These are phyloP conservation scores for Liasis olivaceus DNA, from an alignment of 2,797 vertebrate genomes.

Conservation along the genomic window DNA sequence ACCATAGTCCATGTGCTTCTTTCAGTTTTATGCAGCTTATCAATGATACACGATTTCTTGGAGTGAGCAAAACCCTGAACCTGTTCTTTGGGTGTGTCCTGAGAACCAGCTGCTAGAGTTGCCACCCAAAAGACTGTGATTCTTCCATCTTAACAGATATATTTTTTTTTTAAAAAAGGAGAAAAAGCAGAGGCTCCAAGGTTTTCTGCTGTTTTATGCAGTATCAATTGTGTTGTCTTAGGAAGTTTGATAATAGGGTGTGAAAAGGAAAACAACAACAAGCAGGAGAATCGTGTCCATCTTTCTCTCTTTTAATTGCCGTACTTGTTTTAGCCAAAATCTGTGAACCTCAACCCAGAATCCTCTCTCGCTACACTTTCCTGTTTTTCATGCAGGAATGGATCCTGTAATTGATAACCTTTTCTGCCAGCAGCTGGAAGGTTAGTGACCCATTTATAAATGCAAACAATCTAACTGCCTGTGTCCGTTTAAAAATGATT, in stretches of 20 bases:
- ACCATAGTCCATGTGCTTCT: not conserved
- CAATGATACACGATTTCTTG: not conserved
- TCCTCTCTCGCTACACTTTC: not conserved
- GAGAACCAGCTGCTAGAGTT: not conserved
- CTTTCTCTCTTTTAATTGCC: not conserved
- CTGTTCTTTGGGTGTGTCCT: not conserved
- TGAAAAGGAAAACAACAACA: not conserved
- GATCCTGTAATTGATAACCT: conserved; percentile 54
- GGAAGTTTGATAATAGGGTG: not conserved
- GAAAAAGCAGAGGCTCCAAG: not conserved
- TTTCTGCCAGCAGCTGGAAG: conserved; percentile 33
- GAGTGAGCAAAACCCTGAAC: not conserved
- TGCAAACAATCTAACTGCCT: conserved; percentile 62
- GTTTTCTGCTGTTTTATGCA: not conserved
- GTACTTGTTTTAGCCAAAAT: conserved; percentile 19
- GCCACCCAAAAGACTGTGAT: not conserved
- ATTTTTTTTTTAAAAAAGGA: not conserved
- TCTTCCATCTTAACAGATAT: not conserved
- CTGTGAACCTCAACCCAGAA: not conserved
- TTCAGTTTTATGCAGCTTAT: not conserved
- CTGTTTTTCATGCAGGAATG: conserved; percentile 22
- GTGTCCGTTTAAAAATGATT: conserved; percentile 55
- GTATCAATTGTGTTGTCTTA: not conserved
- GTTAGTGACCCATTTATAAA: conserved; percentile 59
- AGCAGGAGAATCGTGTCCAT: not conserved